Percentiles rank a stretch among this genome's conserved stretches.
These are phyloP conservation scores for Coleophora deauratella DNA, from an alignment of 2,888 invertebrate species.

Conservation along the genomic window DNA sequence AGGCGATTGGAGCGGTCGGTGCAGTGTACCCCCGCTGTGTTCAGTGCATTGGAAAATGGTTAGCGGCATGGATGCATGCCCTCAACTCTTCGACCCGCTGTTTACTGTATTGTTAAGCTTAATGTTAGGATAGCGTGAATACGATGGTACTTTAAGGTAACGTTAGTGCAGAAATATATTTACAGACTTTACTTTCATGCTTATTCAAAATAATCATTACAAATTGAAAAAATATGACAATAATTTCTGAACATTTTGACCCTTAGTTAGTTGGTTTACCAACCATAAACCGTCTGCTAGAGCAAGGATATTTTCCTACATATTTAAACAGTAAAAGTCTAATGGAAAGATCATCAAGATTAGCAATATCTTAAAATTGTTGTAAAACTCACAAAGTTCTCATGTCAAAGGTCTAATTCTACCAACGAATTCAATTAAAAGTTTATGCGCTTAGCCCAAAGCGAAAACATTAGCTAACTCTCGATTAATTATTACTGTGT, in stretches of 20 bases:
- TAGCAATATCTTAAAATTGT: slow-evolving; percentile 41
- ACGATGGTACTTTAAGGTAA: not conserved
- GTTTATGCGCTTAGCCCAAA: slow-evolving; percentile 55
- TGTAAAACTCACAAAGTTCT: slow-evolving; percentile 37
- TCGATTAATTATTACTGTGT: slow-evolving; percentile 63
- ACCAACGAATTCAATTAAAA: slow-evolving; percentile 68
- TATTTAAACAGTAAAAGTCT: no score
- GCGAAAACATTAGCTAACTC: slow-evolving; percentile 57
- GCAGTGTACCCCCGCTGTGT: slow-evolving; percentile 27
- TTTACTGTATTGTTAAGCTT: slow-evolving; percentile 22
- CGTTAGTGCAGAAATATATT: no score
- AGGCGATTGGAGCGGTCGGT: slow-evolving; percentile 26
- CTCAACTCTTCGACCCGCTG: slow-evolving; percentile 29
- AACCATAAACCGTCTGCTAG: no score
- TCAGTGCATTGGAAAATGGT: slow-evolving; percentile 54
- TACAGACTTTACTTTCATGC: no score
- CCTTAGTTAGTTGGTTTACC: no score
- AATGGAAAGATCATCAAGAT: no score
- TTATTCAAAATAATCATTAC: no score
- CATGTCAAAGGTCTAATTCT: slow-evolving; percentile 57
- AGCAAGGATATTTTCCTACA: no score
- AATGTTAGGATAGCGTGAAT: not conserved
- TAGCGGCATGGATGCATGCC: slow-evolving; percentile 32
- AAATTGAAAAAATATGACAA: no score
- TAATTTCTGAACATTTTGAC: no score